Base-by-base conservation (phyloP, 2,888 invertebrate genomes). In the Rhynchonema sp. region DNA sequence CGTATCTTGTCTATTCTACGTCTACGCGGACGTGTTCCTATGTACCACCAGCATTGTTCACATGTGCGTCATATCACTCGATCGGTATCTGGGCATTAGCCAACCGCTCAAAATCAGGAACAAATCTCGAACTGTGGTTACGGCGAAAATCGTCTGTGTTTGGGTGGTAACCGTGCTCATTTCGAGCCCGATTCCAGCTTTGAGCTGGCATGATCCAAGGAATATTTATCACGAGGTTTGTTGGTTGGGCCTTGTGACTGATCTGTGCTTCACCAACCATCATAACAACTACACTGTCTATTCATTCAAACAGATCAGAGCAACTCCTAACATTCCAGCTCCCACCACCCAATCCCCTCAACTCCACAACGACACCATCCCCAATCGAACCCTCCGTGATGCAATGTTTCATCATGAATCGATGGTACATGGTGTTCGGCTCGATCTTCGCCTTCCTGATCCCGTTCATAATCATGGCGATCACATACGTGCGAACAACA, bases 371-470 rank as follows among this genome's bases (percentile, higher is more conserved):
- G 38, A n/a, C n/a, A n/a, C n/a, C n/a, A n/a, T n/a, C n/a, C n/a
- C n/a, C n/a, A n/a, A n/a, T n/a, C n/a, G n/a, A n/a, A n/a, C n/a
- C n/a, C n/a, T 38, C 17, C 38, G 38, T 17, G 38, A 38, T 13
- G 9, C 6, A 13, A 27, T 80, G 79, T 68, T 73, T 72, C 59
- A 74, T 79, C 63, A 68, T 67, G 63, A 72, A 72, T 64, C 64
- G 52, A 46, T 61, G 56, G 23, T 67, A 65, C 59, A 56, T 58
- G 60, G 56, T 63, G 20, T 60, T 69, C 67, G 94, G 92, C 46
- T 91, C 91, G 60, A 85, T 91, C 69, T 84, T 90, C 68, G 89
- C 90, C 67, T 94, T 94, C 78, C 91, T 92, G 79, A 89, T 94
- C 64, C 94, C 94, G 0, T 79, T 94, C 65, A 81, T 84, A 54